Conservation (phyloP, 2,797 vertebrate species). For the Phrynocephalus forsythii region DNA sequence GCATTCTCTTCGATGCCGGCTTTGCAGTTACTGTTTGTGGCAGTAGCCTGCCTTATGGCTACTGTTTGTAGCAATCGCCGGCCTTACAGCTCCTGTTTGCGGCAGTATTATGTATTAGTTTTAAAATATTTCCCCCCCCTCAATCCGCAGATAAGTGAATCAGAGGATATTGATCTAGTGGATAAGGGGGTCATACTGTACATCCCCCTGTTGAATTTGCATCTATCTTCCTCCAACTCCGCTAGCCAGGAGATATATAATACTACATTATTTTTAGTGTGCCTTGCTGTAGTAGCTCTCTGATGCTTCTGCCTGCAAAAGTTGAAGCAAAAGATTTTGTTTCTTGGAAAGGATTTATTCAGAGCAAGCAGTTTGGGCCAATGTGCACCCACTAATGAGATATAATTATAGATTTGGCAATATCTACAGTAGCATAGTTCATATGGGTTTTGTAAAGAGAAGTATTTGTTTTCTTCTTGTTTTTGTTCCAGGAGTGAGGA, state of each 20-base stretch:
- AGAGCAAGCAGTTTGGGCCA: not conserved
- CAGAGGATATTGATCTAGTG: no score
- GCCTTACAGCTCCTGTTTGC: no score
- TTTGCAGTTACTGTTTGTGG: no score
- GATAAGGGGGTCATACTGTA: no score
- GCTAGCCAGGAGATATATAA: not conserved
- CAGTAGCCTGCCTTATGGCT: no score
- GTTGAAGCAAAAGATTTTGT: not conserved
- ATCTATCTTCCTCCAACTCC: not conserved
- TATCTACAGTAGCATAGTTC: not conserved
- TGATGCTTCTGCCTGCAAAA: not conserved
- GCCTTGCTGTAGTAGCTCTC: not conserved
- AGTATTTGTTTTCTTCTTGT: not conserved
- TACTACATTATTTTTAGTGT: not conserved
- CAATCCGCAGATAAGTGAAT: no score
- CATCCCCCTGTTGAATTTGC: not conserved
- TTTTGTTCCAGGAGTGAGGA: conserved; percentile 29
- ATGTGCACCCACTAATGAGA: conserved; percentile 4
- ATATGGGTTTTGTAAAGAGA: not conserved
- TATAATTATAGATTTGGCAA: not conserved
- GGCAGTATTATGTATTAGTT: no score
- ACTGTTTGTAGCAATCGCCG: no score
- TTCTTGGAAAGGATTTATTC: not conserved
- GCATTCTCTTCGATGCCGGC: no score
- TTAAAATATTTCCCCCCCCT: no score